These are phyloP conservation scores for Manis pentadactyla DNA, from an alignment of 2,797 vertebrate species.

Conservation along the genomic window DNA sequence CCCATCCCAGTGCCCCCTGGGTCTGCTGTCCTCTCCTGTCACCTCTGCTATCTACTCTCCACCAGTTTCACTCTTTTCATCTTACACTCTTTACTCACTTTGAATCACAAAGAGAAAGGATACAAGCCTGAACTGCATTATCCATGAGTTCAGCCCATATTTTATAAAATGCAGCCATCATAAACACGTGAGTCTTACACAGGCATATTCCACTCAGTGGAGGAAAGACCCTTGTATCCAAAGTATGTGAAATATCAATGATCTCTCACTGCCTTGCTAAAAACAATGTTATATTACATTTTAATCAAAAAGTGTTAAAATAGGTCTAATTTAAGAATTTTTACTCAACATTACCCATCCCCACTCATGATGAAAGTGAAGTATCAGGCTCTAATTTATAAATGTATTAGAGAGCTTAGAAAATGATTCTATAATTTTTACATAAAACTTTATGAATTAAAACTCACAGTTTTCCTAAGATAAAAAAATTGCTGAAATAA, in stretches of 20 bases:
- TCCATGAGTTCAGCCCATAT: fast-evolving
- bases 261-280: background rate
- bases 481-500: conserved; percentile 15
- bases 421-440: background rate
- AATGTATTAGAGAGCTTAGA: background rate
- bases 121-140: background rate
- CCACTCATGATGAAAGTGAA: background rate
- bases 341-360: background rate
- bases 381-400: background rate
- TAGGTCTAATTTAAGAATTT: background rate
- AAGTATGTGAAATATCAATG: background rate
- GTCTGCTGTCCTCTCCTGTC: background rate
- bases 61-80: background rate
- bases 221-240: background rate
- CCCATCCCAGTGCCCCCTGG: too few relatives aligned
- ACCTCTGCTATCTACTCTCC: too few relatives aligned
- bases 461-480: background rate
- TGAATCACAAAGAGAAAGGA: background rate
- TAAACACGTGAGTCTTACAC: background rate
- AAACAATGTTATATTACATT: background rate
- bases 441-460: background rate
- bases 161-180: background rate
- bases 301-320: background rate
- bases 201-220: background rate
- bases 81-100: background rate